These are phyloP conservation scores for Villa cingulata DNA, from an alignment of 2,888 invertebrate species.

Conservation along the genomic window DNA sequence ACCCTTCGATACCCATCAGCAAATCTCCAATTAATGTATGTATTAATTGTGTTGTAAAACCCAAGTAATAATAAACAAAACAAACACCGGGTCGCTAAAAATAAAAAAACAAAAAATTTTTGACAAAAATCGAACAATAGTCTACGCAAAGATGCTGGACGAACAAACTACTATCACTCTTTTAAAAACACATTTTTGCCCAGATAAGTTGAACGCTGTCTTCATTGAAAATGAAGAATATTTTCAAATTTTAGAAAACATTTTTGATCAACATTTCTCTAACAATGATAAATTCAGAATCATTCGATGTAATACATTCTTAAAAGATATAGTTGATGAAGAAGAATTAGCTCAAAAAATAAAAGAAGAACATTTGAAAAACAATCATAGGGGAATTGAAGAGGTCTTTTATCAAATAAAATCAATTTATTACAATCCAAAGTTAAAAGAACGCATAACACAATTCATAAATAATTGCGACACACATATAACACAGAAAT, in stretches of 20 bases:
- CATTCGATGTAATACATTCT: not conserved
- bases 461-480: conserved; percentile 1
- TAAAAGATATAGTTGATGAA: conserved; percentile 8
- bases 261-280: not conserved
- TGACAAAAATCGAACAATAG: not conserved
- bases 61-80: not conserved
- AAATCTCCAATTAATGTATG: not conserved
- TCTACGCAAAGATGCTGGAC: not conserved
- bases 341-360: conserved; percentile 11
- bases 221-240: conserved; percentile 5
- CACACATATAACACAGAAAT: too few relatives aligned
- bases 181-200: conserved; percentile 9
- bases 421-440: conserved; percentile 11
- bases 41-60: too few relatives aligned
- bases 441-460: conserved; percentile 4
- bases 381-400: too few relatives aligned
- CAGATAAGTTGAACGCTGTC: conserved; percentile 7
- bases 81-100: conserved; percentile 4
- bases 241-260: not conserved
- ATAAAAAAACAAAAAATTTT: conserved; percentile 5
- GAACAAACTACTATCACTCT: conserved; percentile 1
- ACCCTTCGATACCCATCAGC: not conserved
- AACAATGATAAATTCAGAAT: not conserved
- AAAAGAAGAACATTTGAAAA: conserved; percentile 11
- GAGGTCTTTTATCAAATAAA: conserved; percentile 12